A percentile compares a stretch with the other conserved stretches of the same genome.
Conservation (phyloP, 2,888 invertebrate genomes). For the Microctonus brassicae region DNA sequence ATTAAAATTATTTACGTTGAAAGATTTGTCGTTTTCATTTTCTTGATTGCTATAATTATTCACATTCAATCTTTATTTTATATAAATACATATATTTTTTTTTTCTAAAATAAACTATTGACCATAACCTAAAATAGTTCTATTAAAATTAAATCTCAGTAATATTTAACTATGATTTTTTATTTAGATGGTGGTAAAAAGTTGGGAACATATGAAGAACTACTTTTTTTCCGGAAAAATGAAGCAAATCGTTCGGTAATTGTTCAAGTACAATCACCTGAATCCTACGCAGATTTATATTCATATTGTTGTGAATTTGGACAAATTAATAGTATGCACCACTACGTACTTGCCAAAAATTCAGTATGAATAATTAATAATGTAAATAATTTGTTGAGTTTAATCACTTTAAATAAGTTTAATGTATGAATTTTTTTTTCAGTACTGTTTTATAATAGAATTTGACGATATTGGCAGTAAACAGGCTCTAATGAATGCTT, state of each 20-base stretch:
- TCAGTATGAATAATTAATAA: slow-evolving; percentile 58
- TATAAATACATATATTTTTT: no score
- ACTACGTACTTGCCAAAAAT: slow-evolving; percentile 72
- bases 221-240: slow-evolving; percentile 73
- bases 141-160: no score
- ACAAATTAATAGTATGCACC: slow-evolving; percentile 75
- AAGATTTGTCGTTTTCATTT: neutral
- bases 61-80: no score
- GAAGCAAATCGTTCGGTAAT: slow-evolving; percentile 81
- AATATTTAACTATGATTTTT: no score
- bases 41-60: neutral
- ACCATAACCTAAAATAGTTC: no score
- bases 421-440: slow-evolving; percentile 48
- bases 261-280: slow-evolving; percentile 82
- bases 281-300: slow-evolving; percentile 78
- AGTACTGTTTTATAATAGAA: slow-evolving; percentile 85
- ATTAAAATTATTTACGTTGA: neutral
- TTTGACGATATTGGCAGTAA: slow-evolving; percentile 74
- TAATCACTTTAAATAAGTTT: slow-evolving; percentile 24
- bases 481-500: slow-evolving; percentile 72
- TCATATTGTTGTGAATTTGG: slow-evolving; percentile 80
- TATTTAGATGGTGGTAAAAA: neutral
- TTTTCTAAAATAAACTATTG: no score
- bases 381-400: neutral
- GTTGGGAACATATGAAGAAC: slow-evolving; percentile 72